Evolutionary conservation across 2,888 invertebrate species (phyloP).

Genomic region (Rotaria sp.): DNA sequence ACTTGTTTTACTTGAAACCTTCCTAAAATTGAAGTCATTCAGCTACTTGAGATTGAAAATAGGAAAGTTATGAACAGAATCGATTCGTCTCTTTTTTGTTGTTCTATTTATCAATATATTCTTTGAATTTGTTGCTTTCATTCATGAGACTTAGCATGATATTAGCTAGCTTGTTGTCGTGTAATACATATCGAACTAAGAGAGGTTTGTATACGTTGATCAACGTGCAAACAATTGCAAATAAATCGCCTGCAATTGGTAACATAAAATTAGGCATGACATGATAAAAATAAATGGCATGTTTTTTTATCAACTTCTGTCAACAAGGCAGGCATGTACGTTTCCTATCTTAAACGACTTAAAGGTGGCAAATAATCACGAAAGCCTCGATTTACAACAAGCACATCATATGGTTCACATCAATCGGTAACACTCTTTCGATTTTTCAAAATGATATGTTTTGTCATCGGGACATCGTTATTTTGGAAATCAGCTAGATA

Average conservation of each 20-base stretch:
- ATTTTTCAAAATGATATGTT: background rate
- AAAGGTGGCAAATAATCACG: background rate
- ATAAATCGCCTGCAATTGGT: background rate
- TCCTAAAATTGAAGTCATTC: background rate
- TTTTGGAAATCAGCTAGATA: background rate
- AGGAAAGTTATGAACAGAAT: background rate
- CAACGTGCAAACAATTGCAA: background rate
- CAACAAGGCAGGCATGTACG: background rate
- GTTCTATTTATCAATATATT: background rate
- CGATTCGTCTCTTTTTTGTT: background rate
- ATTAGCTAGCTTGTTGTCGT: background rate
- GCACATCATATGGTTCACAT: background rate
- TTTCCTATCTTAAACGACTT: background rate
- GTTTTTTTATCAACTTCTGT: background rate
- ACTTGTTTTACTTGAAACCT: background rate
- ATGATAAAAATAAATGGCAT: background rate
- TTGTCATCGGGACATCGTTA: background rate
- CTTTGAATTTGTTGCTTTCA: background rate
- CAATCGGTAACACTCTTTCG: background rate
- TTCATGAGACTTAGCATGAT: background rate
- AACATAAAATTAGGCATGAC: background rate
- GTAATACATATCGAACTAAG: background rate
- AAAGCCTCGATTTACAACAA: background rate
- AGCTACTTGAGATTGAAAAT: background rate
- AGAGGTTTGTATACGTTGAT: background rate